Evolutionary conservation across 2,113 vertebrate genomes (phyloP).

Genomic region (Actinemys pallida): DNA sequence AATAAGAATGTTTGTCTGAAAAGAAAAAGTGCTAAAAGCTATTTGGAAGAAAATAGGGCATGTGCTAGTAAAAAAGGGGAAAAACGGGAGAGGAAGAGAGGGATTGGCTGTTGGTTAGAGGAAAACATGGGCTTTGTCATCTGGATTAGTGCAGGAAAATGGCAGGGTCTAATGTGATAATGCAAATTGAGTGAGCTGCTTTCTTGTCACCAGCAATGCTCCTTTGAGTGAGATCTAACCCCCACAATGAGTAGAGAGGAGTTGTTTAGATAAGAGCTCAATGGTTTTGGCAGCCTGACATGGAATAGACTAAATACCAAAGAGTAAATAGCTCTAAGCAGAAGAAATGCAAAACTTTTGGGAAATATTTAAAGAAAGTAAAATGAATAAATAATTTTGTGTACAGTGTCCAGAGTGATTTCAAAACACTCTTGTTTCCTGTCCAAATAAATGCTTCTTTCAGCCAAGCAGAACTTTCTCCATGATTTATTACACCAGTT

Average conservation of each 20-base stretch:
- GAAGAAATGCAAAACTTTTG: slow-evolving; percentile 25
- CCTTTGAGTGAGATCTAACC: background rate
- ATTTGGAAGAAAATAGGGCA: background rate
- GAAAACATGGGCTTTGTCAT: background rate
- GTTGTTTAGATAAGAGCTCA: background rate
- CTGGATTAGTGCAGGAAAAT: background rate
- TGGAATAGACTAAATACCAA: background rate
- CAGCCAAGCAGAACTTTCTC: slow-evolving; percentile 30
- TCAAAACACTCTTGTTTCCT: slow-evolving; percentile 13
- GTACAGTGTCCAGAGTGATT: slow-evolving; percentile 20
- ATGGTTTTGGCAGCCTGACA: background rate
- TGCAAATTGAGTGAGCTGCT: background rate
- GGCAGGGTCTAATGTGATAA: background rate
- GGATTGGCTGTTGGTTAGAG: background rate
- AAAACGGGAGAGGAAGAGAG: background rate
- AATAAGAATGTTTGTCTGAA: background rate
- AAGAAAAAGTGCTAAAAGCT: background rate
- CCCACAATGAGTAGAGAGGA: background rate
- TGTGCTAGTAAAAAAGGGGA: background rate
- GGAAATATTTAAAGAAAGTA: background rate
- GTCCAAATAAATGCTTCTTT: slow-evolving; percentile 46
- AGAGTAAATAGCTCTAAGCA: slow-evolving; percentile 18
- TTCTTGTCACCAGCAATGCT: background rate
- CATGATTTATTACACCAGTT: slow-evolving; percentile 65
- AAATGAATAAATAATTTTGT: background rate